These are phyloP conservation scores for Actinemys pallida DNA, from an alignment of 2,113 vertebrate species.

Conservation along the genomic window DNA sequence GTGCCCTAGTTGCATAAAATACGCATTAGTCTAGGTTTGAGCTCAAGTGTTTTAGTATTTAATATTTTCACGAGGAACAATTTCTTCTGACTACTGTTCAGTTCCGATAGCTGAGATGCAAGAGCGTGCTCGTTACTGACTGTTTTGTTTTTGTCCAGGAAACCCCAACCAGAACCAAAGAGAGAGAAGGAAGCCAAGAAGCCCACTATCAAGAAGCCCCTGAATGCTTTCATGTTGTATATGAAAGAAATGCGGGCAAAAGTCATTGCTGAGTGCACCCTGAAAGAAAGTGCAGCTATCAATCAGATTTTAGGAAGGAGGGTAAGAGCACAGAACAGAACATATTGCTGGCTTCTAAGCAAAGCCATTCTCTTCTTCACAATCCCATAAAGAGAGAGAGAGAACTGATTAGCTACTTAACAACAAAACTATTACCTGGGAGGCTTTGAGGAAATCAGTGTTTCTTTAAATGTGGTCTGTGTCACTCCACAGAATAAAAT, in stretches of 20 bases:
- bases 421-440: too few relatives aligned
- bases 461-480: not conserved
- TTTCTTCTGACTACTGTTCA: not conserved
- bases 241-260: constrained; percentile 99
- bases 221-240: constrained; percentile 99
- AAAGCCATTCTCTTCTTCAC: not conserved
- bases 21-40: not conserved
- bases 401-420: not conserved
- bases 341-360: not conserved
- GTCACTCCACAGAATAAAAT: not conserved
- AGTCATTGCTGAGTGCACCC: constrained; percentile 97
- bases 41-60: not conserved
- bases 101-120: not conserved
- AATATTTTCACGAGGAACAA: not conserved
- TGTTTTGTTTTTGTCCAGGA: constrained; percentile 79
- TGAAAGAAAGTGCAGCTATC: constrained; percentile 98
- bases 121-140: not conserved
- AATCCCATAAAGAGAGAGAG: not conserved
- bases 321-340: constrained; percentile 80
- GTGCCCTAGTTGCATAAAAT: not conserved
- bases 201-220: constrained; percentile 98
- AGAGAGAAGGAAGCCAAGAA: constrained; percentile 98
- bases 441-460: not conserved
- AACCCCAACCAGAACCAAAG: constrained; percentile 92
- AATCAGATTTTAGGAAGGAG: constrained; percentile 98